Base-by-base conservation (phyloP, 2,797 vertebrate genomes). In the Atherinosoma microstoma region DNA sequence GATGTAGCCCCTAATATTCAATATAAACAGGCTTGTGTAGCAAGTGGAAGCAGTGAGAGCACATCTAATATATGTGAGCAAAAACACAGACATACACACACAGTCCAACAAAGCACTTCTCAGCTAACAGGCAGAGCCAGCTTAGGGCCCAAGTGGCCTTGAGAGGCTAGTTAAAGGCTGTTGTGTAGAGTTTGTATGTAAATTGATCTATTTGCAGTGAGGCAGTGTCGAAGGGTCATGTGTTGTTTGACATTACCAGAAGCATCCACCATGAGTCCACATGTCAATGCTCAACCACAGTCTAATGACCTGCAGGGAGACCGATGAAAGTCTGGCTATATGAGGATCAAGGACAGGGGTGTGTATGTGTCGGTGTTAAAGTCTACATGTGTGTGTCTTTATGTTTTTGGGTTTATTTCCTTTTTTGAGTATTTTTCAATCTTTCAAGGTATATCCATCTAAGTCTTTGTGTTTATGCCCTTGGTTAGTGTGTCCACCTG, bases 191-290 rank as follows among this genome's bases (percentile, higher is more conserved):
- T 62, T 76, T 76, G 42, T 83, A 86, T 91, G 78, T 75, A 85
- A 90, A 87, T 88, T 32, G 58, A 51, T 36, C 51, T 68, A 80
- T 87, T 78, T 83, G 60, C 77, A 73, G 73, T 9, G 30, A 76
- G 68, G 60, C 61, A 68, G 53, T 79, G 64, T 89, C 73, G 73
- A 30, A 79, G 77, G 68, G 58, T 56, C 38, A 67, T 6, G 0
- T 38, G 61, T 73, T 90, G 60, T 78, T 90, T 84, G 84, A 75
- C 69, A 85, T 86, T 64, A 78, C 53, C 64, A 34, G 58, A 74
- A 75, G 67, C 73, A 73, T 22, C 56, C 32, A 67, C 60, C 59
- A 58, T 36, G 73, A 85, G 79, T 85, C 75, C 78, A 79, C 64
- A 67, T 83, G 75, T 84, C 87, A 87, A 36, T 59, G 71, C 57